Conservation (phyloP, 2,797 vertebrate species). For the Micromesistius poutassou region DNA sequence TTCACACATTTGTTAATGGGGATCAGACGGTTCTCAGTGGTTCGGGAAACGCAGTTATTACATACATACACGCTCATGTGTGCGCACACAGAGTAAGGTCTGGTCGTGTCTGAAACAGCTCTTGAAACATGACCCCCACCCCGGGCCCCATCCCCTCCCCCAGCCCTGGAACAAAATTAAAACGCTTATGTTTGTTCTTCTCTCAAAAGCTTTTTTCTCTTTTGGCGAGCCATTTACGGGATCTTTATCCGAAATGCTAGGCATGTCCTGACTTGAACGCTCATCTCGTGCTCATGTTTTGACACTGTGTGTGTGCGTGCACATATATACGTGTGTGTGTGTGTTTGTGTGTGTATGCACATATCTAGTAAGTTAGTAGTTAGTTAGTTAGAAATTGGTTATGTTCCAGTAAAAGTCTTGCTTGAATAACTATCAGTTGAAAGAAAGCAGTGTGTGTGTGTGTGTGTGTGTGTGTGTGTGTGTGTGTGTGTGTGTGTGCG, state of each 20-base stretch:
- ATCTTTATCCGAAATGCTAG: slow-evolving; percentile 45
- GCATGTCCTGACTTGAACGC: slow-evolving; percentile 49
- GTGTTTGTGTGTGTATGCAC: not conserved
- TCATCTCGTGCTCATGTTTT: slow-evolving; percentile 41
- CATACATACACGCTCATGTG: not conserved
- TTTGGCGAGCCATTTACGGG: slow-evolving; percentile 40
- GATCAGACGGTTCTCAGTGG: slow-evolving; percentile 11
- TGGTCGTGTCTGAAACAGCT: slow-evolving; percentile 30
- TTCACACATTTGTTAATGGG: not conserved
- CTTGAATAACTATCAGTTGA: not conserved
- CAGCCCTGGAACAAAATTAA: slow-evolving; percentile 8
- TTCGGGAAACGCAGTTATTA: not conserved
- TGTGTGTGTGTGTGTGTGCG: no score
- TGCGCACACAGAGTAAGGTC: slow-evolving; percentile 14
- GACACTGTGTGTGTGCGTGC: slow-evolving; percentile 32
- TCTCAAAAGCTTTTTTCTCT: slow-evolving; percentile 38
- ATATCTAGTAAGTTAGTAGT: not conserved
- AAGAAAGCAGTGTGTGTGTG: no score
- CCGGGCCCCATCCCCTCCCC: not conserved
- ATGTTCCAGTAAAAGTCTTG: not conserved
- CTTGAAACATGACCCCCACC: slow-evolving; percentile 33
- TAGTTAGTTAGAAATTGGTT: no score
- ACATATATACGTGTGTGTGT: not conserved
- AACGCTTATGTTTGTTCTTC: slow-evolving; percentile 33
- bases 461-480: not conserved